Base-by-base conservation (phyloP, 2,888 invertebrate genomes). In the Andrena fulva region DNA sequence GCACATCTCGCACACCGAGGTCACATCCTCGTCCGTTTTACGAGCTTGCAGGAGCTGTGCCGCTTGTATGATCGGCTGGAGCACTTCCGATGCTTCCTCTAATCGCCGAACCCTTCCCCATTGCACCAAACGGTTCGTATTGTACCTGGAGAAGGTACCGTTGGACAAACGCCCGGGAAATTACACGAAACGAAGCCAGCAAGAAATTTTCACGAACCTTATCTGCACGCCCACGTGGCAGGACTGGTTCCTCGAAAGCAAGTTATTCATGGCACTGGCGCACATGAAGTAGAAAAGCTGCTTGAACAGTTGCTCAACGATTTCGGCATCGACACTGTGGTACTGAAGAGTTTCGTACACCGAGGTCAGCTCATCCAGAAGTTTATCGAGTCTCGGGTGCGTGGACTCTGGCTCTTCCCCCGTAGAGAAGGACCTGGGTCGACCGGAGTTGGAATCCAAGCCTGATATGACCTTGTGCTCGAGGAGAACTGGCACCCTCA, bases 141-240 rank as follows among this genome's bases (percentile, higher is more conserved):
- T 20, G 20, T 20, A 20, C 20, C 20, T 20, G 20, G 20, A 20
- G 20, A 20, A 20, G 20, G 20, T 20, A 20, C 20, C 20, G 20
- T 20, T 20, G 20, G 20, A 20, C 20, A 20, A 20, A 20, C 20
- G 20, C 20, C 20, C 20, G 20, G 20, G 20, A 20, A 20, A 20
- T 20, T 20, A 20, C 20, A 20, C 20, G 20, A 20, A 62, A 20
- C 7, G 8, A 62, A 16, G 0, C 50, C 12, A 50, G 2, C 16
- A 62, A n/a, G 0, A 8, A 56, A 67, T 0, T 29, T 2, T 7
- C 6, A 33, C 81, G 27, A 24, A 92, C 92, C 92, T 95, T 89
- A 99, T 99, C 94, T 99, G 99, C 96, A 99, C 97, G 0, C 99
- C 99, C 92, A 99, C 99, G 94, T 99, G 98, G 94, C 99, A 99